Percentiles rank a stretch among this genome's conserved stretches.
phyloP scores from a whole-genome alignment of 2,113 vertebrate species.

The Chaetops frenatus region DNA sequence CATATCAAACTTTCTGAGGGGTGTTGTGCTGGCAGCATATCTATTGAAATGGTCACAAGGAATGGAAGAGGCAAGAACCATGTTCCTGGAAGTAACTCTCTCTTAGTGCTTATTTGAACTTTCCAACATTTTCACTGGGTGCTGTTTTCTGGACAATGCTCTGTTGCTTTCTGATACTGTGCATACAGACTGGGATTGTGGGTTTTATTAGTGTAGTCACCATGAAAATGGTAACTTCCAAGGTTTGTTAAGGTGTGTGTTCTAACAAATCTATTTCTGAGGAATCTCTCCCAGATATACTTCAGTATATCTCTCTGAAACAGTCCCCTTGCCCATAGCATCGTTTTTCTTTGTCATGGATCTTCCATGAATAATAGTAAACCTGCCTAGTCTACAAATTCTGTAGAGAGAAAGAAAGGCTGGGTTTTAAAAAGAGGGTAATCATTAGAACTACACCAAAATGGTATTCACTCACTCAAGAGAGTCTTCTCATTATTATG shows the following conservation, averaged over 20 bases:
- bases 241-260: neutral
- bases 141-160: neutral
- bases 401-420: neutral
- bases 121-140: neutral
- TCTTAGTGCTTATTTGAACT: neutral
- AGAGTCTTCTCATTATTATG: neutral
- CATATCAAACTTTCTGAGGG: neutral
- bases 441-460: neutral
- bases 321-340: neutral
- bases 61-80: neutral
- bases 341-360: neutral
- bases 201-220: neutral
- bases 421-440: neutral
- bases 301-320: neutral
- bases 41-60: neutral
- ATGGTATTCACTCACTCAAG: neutral
- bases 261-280: neutral
- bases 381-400: neutral
- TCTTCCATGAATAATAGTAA: neutral
- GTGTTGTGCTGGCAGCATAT: neutral
- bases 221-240: neutral
- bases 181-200: neutral
- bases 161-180: neutral
- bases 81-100: neutral
- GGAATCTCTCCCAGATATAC: neutral